These are phyloP conservation scores for Apus apus DNA, from an alignment of 2,113 vertebrate species.

Conservation along the genomic window DNA sequence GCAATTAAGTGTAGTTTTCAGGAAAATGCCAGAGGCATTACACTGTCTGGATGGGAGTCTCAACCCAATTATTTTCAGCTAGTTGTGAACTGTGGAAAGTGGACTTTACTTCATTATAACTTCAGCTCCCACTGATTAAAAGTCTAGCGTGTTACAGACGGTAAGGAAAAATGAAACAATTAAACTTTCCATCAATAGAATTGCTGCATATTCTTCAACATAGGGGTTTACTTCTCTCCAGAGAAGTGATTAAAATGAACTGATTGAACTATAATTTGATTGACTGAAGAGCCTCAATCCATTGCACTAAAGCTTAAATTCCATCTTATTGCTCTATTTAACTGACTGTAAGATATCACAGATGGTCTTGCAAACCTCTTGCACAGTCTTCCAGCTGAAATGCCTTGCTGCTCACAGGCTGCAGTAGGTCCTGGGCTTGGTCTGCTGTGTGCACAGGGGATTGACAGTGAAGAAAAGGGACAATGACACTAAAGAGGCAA, in stretches of 20 bases:
- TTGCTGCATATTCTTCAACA: conserved; percentile 79
- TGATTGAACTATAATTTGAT: conserved; percentile 83
- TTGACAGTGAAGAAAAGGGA: neutral
- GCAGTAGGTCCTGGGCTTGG: neutral
- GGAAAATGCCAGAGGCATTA: conserved; percentile 82
- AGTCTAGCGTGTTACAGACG: conserved; percentile 78
- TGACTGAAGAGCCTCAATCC: conserved; percentile 74
- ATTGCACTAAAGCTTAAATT: conserved; percentile 65
- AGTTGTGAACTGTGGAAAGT: conserved; percentile 81
- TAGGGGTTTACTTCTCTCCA: conserved; percentile 77
- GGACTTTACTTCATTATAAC: conserved; percentile 85
- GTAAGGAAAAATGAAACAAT: conserved; percentile 86
- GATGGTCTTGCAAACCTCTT: conserved; percentile 13
- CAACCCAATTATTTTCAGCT: conserved; percentile 87
- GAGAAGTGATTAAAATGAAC: conserved; percentile 84
- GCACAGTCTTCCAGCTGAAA: conserved; percentile 16
- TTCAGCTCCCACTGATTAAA: conserved; percentile 85
- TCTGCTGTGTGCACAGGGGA: neutral
- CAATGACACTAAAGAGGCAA: neutral
- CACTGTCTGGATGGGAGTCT: conserved; percentile 83
- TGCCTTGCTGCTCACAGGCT: neutral
- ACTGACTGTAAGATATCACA: conserved; percentile 56
- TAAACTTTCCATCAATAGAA: conserved; percentile 86
- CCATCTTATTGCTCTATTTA: conserved; percentile 72
- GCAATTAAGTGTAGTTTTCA: conserved; percentile 85